Evolutionary conservation across 2,797 vertebrate species (phyloP).

Genomic region (Tenualosa thibaudeaui): DNA sequence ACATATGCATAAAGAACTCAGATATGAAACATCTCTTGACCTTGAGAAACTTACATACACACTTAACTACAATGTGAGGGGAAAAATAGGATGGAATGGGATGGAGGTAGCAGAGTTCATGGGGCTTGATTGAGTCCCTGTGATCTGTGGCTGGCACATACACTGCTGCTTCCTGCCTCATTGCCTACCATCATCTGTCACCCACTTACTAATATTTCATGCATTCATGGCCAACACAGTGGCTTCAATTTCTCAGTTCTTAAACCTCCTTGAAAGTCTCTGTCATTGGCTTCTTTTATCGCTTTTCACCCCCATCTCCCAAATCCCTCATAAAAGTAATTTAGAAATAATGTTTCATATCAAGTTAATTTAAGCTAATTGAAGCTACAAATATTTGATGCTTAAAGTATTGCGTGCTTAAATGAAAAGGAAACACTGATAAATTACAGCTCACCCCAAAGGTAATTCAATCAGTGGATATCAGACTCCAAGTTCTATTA

Average conservation of each 20-base stretch:
- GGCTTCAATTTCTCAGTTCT: conserved; percentile 20
- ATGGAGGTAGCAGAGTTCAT: conserved; percentile 7
- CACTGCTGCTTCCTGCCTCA: conserved; percentile 25
- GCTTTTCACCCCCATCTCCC: conserved; percentile 5
- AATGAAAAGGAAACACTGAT: conserved; percentile 23
- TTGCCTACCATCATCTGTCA: conserved; percentile 30
- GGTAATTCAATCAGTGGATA: conserved; percentile 18
- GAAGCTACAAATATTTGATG: conserved; percentile 13
- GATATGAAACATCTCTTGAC: conserved; percentile 34
- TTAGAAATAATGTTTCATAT: conserved; percentile 26
- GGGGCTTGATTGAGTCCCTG: conserved; percentile 32
- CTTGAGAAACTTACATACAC: background rate
- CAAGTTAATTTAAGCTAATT: conserved; percentile 35
- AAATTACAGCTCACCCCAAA: conserved; percentile 9
- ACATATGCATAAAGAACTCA: conserved; percentile 39
- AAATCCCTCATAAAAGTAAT: conserved; percentile 27
- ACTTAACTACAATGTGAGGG: conserved; percentile 6
- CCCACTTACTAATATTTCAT: conserved; percentile 30
- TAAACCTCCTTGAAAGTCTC: conserved; percentile 30
- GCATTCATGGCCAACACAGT: conserved; percentile 35
- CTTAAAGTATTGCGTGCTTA: background rate
- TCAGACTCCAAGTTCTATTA: conserved; percentile 6
- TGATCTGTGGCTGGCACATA: conserved; percentile 36
- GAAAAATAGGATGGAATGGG: background rate
- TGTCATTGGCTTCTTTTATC: conserved; percentile 27